A percentile compares a stretch with the other conserved stretches of the same genome.
These are phyloP conservation scores for Intellagama lesueurii DNA, from an alignment of 2,797 vertebrate genomes.

Conservation along the genomic window DNA sequence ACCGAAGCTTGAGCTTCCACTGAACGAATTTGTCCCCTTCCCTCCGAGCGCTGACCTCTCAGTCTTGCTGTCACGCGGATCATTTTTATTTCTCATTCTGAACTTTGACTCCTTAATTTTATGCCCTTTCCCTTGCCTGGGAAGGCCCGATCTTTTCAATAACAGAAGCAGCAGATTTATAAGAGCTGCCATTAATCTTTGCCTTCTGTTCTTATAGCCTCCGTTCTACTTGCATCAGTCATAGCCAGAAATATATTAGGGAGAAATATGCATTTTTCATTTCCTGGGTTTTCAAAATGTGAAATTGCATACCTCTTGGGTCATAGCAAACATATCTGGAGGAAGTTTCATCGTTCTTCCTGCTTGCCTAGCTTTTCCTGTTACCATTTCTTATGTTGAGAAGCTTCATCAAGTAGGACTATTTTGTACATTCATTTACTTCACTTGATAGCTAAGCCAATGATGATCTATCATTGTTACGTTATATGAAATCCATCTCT, in stretches of 20 bases:
- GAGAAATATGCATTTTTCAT: slow-evolving; percentile 6
- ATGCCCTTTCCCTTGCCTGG: slow-evolving; percentile 10
- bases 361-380: neutral
- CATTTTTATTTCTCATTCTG: neutral
- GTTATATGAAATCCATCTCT: neutral
- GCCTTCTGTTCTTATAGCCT: slow-evolving; percentile 22
- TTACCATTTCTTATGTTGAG: slow-evolving; percentile 18
- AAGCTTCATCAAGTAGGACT: neutral
- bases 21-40: neutral
- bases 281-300: slow-evolving; percentile 15
- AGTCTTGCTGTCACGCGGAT: neutral
- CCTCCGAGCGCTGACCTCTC: neutral
- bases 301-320: neutral
- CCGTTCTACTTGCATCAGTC: slow-evolving; percentile 28
- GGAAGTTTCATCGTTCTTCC: slow-evolving; percentile 10
- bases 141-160: slow-evolving; percentile 25
- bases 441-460: neutral
- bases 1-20: neutral
- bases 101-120: neutral
- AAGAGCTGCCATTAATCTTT: slow-evolving; percentile 36
- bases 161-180: slow-evolving; percentile 11
- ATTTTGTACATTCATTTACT: neutral
- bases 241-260: neutral
- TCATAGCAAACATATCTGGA: neutral
- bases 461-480: neutral